These are phyloP conservation scores for Mallateleia sp. DNA, from an alignment of 2,888 invertebrate species.

Conservation along the genomic window DNA sequence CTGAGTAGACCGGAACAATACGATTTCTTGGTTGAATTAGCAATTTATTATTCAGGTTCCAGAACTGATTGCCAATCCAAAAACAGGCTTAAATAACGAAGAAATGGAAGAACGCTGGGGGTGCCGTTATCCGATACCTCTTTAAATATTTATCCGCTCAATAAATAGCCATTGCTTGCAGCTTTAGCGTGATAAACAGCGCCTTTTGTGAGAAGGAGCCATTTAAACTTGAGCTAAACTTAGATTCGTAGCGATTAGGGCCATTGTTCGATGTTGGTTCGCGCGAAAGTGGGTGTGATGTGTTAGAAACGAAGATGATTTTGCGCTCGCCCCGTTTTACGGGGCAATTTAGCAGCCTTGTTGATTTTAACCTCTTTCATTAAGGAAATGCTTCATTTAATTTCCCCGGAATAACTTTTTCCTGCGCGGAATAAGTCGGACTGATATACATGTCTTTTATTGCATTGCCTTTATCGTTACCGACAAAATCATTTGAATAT, in stretches of 20 bases:
- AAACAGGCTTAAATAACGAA: neutral
- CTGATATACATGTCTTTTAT: neutral
- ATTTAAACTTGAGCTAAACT: conserved; percentile 75
- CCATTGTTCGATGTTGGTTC: conserved; percentile 75
- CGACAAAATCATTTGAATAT: neutral
- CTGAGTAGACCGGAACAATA: too few species aligned
- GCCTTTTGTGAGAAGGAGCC: conserved; percentile 70
- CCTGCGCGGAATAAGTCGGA: conserved; percentile 4
- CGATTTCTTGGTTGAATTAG: too few species aligned
- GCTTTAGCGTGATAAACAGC: conserved; percentile 71
- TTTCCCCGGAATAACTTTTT: conserved; percentile 42
- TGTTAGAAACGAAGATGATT: conserved; percentile 65
- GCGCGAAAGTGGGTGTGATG: conserved; percentile 61
- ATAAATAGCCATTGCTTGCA: conserved; percentile 68
- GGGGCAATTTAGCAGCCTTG: conserved; percentile 58
- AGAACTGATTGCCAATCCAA: neutral
- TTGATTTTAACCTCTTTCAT: conserved; percentile 60
- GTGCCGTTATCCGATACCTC: conserved; percentile 54
- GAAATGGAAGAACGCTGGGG: neutral
- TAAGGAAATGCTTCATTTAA: conserved; percentile 55
- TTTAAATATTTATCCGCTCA: conserved; percentile 72
- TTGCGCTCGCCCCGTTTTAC: conserved; percentile 53
- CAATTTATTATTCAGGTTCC: too few species aligned
- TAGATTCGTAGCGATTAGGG: conserved; percentile 75
- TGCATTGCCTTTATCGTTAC: conserved; percentile 27